A percentile compares a stretch with the other conserved stretches of the same genome.
Evolutionary conservation across 2,113 vertebrate species (phyloP).

Genomic region (Machaerirhynchus nigripectus): DNA sequence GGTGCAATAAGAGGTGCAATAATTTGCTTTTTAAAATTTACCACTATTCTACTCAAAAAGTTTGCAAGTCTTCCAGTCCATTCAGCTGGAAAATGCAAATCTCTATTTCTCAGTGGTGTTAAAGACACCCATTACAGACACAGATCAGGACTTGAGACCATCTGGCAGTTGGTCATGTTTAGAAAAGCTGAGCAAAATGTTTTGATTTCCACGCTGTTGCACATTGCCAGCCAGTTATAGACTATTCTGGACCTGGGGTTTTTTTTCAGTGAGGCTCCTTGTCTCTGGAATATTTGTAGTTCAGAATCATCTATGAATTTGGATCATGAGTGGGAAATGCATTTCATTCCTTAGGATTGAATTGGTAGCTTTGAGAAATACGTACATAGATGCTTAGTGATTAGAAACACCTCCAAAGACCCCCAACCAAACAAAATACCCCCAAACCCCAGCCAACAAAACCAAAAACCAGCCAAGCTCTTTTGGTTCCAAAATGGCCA

Average conservation of each 20-base stretch:
- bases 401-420: neutral
- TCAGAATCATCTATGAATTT: neutral
- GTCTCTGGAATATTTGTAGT: neutral
- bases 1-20: neutral
- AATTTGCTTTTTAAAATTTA: neutral
- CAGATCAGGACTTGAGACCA: neutral
- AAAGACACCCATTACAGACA: neutral
- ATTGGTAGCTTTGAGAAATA: neutral
- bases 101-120: neutral
- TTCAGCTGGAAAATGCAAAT: neutral
- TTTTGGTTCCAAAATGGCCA: neutral
- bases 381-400: accelerated
- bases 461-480: accelerated
- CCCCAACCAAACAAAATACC: neutral
- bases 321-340: neutral
- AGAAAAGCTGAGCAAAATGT: neutral
- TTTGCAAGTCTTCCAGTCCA: neutral
- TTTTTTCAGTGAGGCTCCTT: neutral
- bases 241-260: neutral
- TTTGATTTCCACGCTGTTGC: neutral
- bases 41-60: neutral
- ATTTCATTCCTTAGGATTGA: neutral
- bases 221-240: neutral
- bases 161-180: neutral
- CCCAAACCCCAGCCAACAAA: neutral